Base-by-base conservation (phyloP, 2,888 invertebrate genomes). In the Cotesia congregata region DNA sequence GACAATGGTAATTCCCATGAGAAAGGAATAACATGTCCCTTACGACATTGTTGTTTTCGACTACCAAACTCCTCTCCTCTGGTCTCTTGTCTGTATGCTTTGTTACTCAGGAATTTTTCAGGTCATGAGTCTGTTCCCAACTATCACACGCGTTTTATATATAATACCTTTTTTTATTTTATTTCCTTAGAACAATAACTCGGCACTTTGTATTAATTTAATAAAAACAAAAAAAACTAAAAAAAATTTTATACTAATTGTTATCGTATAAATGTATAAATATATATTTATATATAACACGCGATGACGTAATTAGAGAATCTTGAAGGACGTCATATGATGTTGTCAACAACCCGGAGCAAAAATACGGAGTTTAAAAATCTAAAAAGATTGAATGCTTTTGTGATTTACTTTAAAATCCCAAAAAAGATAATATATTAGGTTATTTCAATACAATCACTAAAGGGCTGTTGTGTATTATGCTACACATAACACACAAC, bases 1-100 rank as follows among this genome's bases (percentile, higher is more conserved):
- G 73, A 73, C 73, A 73, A 73, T 73, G 73, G 73, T 50, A 73
- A 67, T 73, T 73, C 73, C 73, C 73, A 73, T 73, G 73, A 65
- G 73, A 73, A 73, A 65, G 73, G 65, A 73, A 50, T 50, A 50
- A 67, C 72, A 65, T 67, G 67, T 73, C 73, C 73, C 73, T 73
- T 72, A 61, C 60, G 60, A 41, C 50, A 61, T 71, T 61, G 30
- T 73, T 67, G 64, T 20, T 60, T 72, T 72, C 17, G 39, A 40
- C 15, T 17, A 61, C 64, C 30, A 39, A 15, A 15, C 50, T 62
- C 60, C 62, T 38, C 61, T 71, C 39, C 9, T 39, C 38, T 60
- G 17, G 15, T 50, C 30, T 38, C 38, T 59, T 60, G 60, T 62
- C 71, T 72, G 60, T 61, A 40, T 38, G 73, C 73, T 73, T 73